Conservation (phyloP, 2,888 invertebrate species). For the Scaptomyza flava region DNA sequence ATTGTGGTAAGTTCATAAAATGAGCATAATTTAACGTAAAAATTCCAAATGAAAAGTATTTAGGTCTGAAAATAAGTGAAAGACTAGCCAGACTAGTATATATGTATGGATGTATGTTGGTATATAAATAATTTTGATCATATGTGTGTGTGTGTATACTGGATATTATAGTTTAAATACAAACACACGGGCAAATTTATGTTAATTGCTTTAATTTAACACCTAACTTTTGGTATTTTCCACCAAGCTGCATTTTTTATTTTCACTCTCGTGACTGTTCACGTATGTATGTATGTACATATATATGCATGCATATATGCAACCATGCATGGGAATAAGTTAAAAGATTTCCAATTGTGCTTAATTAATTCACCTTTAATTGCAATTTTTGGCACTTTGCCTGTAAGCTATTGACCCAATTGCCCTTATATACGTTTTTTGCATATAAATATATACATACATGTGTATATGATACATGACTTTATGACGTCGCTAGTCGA, state of each 20-base stretch:
- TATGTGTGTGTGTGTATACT: not conserved
- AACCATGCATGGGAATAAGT: conserved; percentile 3
- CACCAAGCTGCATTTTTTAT: not conserved
- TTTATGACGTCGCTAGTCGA: conserved; percentile 42
- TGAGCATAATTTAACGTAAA: not conserved
- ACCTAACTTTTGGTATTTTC: not conserved
- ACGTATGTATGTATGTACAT: conserved; percentile 1
- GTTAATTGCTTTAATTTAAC: not conserved
- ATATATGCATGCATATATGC: not conserved
- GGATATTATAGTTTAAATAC: conserved; percentile 2
- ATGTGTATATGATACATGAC: conserved; percentile 13
- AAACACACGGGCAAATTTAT: not conserved
- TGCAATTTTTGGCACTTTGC: conserved; percentile 28
- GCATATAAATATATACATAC: conserved; percentile 17
- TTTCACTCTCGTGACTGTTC: not conserved
- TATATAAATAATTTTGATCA: not conserved
- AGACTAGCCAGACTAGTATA: conserved; percentile 1
- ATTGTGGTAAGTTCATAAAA: conserved; percentile 88
- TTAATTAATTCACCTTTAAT: conserved; percentile 32
- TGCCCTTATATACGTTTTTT: conserved; percentile 14
- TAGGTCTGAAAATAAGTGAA: not conserved
- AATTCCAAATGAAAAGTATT: not conserved
- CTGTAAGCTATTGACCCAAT: conserved; percentile 56
- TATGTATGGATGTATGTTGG: not conserved
- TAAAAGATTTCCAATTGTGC: conserved; percentile 13